Evolutionary conservation across 2,888 invertebrate genomes (phyloP), one percentile per base, ranked within the genome.

Genomic region (Strigamia maritima): DNA sequence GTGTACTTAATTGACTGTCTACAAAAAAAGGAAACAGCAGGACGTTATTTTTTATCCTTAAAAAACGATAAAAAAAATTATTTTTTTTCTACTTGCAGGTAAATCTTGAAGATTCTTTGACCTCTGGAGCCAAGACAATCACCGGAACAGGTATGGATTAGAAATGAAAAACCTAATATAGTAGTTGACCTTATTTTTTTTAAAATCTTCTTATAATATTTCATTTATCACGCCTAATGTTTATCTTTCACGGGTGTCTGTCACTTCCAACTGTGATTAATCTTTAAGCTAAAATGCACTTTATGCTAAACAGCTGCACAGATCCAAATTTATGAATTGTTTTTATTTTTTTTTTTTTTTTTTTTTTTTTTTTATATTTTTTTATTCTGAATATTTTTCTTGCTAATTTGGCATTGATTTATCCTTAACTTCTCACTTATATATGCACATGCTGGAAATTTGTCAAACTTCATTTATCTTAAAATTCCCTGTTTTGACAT

Each of bases 321-420:
- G 10, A 26, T 8, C 65, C 65, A 65, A n/a, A 65, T 65, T 65
- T 26, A 65, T 65, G 65, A 65, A 65, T 65, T 24, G 24, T 26
- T 65, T 26, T 65, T 24, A 4, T 60, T 7, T 40, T 40, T 40
- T 40, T 49, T 3, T 3, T 6, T 49, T 26, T 65, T 24, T 26
- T 60, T 7, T 40, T 40, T 40, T 40, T 49, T 3, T 3, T 6
- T 49, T 49, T 49, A n/a, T 6, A 31, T 31, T 31, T 31, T 31
- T 4, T 31, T 31, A 31, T 31, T 31, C 6, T 31, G 6, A 6
- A 31, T 65, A 65, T 65, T 26, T 65, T 65, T 65, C 16, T 65
- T 28, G 65, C 26, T 65, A 65, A 65, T 65, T 26, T 65, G 65
- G 16, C 65, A 65, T 60, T 60, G 60, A 60, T 60, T 60, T 60